Base-by-base conservation (phyloP, 2,888 invertebrate species). In the Herminia tarsipennalis region DNA sequence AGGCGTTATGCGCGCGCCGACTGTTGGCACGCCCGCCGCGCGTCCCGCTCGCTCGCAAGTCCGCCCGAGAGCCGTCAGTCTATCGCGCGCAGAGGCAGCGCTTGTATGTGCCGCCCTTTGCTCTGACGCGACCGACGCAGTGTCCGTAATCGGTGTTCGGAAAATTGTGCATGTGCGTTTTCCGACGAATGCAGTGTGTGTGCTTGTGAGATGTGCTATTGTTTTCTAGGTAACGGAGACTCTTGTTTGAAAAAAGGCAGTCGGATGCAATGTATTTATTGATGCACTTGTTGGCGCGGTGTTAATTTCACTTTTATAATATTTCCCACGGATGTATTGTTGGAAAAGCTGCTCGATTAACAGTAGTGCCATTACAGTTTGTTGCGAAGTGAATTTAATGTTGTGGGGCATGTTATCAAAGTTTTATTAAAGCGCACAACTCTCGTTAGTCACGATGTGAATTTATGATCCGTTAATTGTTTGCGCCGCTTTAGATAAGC, bases 151-250 rank as follows among this genome's bases (percentile, higher is more conserved):
- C 84, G 88, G 84, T 86, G 86, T 87, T 89, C 89, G 90, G 90
- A 89, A 89, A 91, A 90, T 90, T 91, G 90, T 91, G 90, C 87
- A 89, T 91, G 90, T 91, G 90, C 90, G 88, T 88, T 91, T 90
- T 89, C 90, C 90, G 89, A 83, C 79, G 78, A 81, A 76, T 82
- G 84, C 83, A 87, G 89, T 89, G 90, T 90, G 83, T 89, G 89
- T 90, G 87, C 78, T 84, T 86, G 89, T 90, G 91, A 85, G 83
- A 91, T 90, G 90, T 91, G 90, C 88, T 86, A 87, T 91, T 90
- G 88, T 91, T 91, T 88, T 86, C 86, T 91, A 91, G 91, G 91
- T 91, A 89, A 90, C 60, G 76, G 78, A 68, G 69, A 78, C 74
- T 76, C 76, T 78, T 84, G 73, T 83, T 83, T 66, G 69, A 81